Base-by-base conservation (phyloP, 2,113 vertebrate species). In the Ictalurus punctatus region DNA sequence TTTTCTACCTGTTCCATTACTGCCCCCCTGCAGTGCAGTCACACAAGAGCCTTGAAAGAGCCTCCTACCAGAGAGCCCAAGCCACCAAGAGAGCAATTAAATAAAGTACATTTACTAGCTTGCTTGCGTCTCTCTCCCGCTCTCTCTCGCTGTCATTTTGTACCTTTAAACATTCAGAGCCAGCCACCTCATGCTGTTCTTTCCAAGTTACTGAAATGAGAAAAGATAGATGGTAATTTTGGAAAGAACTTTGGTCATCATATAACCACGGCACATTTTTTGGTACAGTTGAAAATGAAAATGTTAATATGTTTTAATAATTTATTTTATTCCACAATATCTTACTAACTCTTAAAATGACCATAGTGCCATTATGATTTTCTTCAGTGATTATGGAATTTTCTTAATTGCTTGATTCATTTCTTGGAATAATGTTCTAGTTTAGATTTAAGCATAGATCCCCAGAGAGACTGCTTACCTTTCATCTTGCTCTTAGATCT, bases 1-100 rank as follows among this genome's bases (percentile, higher is more conserved):
- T 90, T 92, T 92, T 91, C 92, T 93, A 93, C 92, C 92, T 93
- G 92, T 91, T 91, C 92, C 92, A 93, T 93, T 93, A 93, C 88
- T 56, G 78, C 61, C 83, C 81, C 91, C 91, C 92, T 84, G 90
- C 87, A 73, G 89, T 54, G 90, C 90, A 89, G 90, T 89, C 89
- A 91, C 81, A 87, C 85, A 90, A 83, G 90, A 90, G 86, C 79
- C 91, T 92, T 90, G 90, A 90, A 92, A 91, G 91, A 91, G 80
- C 87, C 88, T 67, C 87, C 80, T 90, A 78, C 83, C 82, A 84
- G 84, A 86, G 86, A 90, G 85, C 86, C 73, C 74, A 81, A 89
- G 84, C 88, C 89, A 91, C 91, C 92, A 91, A 92, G 91, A 87
- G 92, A 92, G 92, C 91, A 92, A 93, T 93, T 93, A 93, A 92